Conservation (phyloP, 2,888 invertebrate species). For the Abrostola tripartita region DNA sequence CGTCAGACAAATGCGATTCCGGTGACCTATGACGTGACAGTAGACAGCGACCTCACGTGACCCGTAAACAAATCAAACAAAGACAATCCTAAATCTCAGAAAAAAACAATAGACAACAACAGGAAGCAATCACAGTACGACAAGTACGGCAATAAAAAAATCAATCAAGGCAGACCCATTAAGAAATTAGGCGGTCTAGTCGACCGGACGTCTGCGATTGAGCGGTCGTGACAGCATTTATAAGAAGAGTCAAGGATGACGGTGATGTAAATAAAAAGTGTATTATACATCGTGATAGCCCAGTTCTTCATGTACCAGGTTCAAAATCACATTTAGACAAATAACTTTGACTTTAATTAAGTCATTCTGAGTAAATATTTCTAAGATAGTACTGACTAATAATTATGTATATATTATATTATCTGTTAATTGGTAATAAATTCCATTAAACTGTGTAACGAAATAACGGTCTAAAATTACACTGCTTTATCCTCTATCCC, state of each 20-base stretch:
- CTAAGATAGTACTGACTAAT: too few species aligned
- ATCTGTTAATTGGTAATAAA: too few species aligned
- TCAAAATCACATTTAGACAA: too few species aligned
- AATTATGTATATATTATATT: too few species aligned
- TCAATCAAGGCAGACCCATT: conserved; percentile 48
- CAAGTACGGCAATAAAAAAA: conserved; percentile 44
- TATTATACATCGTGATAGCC: background rate
- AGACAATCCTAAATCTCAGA: conserved; percentile 22
- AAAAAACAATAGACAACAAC: conserved; percentile 39
- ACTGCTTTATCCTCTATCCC: too few species aligned
- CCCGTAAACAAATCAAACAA: conserved; percentile 2
- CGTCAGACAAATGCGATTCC: background rate
- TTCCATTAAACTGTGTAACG: too few species aligned
- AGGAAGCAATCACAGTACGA: conserved; percentile 60
- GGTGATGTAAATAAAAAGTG: conserved; percentile 42
- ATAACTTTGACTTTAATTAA: too few species aligned
- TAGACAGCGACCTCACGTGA: conserved; percentile 1
- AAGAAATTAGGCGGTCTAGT: conserved; percentile 55
- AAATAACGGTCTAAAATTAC: too few species aligned
- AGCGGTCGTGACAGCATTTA: conserved; percentile 58
- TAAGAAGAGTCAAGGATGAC: conserved; percentile 51
- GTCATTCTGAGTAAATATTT: too few species aligned
- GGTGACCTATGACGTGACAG: background rate
- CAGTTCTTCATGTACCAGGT: too few species aligned
- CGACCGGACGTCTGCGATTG: conserved; percentile 61